Base-by-base conservation (phyloP, 2,888 invertebrate genomes). In the Anoncus sp. region DNA sequence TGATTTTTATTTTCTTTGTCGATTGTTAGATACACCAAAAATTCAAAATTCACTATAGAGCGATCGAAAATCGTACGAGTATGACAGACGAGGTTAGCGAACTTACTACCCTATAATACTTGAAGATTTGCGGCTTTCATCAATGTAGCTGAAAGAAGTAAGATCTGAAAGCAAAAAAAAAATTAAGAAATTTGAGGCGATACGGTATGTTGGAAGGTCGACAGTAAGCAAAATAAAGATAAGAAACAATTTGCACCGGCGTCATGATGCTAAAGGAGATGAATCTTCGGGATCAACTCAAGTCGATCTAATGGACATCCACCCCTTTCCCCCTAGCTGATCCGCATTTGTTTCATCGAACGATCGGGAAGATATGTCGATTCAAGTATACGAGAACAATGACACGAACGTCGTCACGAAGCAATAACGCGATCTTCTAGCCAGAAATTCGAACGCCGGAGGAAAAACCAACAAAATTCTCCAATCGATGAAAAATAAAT, bases 271-370 rank as follows among this genome's bases (percentile, higher is more conserved):
- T 38, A 14, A 43, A 20, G 57, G 72, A 47, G 45, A 65, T 38
- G 55, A 49, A 71, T 63, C 62, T 22, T 65, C 45, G 22, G 22
- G 55, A 57, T 72, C 72, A 72, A 63, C 47, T 47, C n/a, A n/a
- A n/a, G n/a, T n/a, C n/a, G n/a, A n/a, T n/a, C n/a, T n/a, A n/a
- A n/a, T n/a, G n/a, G n/a, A n/a, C n/a, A n/a, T n/a, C n/a, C n/a
- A n/a, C n/a, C n/a, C n/a, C n/a, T n/a, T n/a, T n/a, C n/a, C n/a
- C n/a, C n/a, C n/a, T n/a, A n/a, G n/a, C n/a, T n/a, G n/a, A n/a
- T n/a, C n/a, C n/a, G n/a, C n/a, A n/a, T n/a, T n/a, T n/a, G n/a
- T n/a, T n/a, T n/a, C n/a, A n/a, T n/a, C n/a, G n/a, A n/a, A n/a
- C n/a, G n/a, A n/a, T n/a, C n/a, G n/a, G n/a, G n/a, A n/a, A n/a